phyloP scores from a whole-genome alignment of 2,888 invertebrate genomes.

The Brachypterus glaber region DNA sequence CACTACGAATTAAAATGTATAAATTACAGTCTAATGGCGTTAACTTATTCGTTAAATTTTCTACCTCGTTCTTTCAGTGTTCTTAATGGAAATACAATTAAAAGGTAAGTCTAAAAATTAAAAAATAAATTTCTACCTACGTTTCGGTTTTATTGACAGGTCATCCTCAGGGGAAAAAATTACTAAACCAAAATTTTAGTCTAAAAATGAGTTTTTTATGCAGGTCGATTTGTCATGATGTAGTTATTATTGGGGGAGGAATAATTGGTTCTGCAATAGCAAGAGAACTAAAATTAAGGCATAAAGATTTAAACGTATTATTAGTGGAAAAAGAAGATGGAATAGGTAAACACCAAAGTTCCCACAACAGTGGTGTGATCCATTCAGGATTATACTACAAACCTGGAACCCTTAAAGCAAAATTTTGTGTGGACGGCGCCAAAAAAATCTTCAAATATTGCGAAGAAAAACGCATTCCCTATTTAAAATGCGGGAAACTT shows the following conservation, averaged over 20 bases:
- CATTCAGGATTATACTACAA: slow-evolving; percentile 88
- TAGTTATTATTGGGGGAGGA: slow-evolving; percentile 88
- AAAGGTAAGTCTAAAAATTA: too few relatives aligned
- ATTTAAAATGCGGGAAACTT: slow-evolving; percentile 84
- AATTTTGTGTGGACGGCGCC: slow-evolving; percentile 80
- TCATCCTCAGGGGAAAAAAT: too few relatives aligned
- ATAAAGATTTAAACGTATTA: slow-evolving; percentile 68
- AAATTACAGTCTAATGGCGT: too few relatives aligned
- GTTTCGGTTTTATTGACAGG: too few relatives aligned
- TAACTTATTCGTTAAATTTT: too few relatives aligned
- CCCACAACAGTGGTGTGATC: slow-evolving; percentile 92
- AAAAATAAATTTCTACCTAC: too few relatives aligned
- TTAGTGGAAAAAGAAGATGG: slow-evolving; percentile 79
- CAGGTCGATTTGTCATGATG: slow-evolving; percentile 57
- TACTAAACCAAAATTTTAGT: too few relatives aligned
- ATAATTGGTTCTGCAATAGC: slow-evolving; percentile 94
- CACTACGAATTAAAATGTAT: too few relatives aligned
- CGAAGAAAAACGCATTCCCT: slow-evolving; percentile 70
- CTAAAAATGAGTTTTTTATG: too few relatives aligned
- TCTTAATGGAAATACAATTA: too few relatives aligned
- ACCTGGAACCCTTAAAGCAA: slow-evolving; percentile 75
- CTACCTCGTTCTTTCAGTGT: too few relatives aligned
- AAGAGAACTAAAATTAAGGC: slow-evolving; percentile 64
- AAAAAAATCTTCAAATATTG: slow-evolving; percentile 71
- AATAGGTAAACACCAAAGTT: slow-evolving; percentile 82